Evolutionary conservation across 2,797 vertebrate genomes (phyloP).

Genomic region (Sebastes kiyomatsui): DNA sequence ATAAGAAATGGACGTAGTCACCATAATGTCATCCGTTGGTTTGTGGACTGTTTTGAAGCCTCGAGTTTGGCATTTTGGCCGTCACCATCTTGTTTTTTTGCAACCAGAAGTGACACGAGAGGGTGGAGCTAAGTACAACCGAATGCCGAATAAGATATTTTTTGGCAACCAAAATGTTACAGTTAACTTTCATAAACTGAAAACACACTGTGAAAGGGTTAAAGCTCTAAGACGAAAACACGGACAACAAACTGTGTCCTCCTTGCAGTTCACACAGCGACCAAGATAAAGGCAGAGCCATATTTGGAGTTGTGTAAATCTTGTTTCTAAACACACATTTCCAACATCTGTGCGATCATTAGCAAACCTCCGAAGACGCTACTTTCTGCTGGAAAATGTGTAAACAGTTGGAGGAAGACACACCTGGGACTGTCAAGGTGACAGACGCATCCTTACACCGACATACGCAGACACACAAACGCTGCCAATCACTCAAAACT

Average conservation of each 20-base stretch:
- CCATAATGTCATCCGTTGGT: fast-evolving
- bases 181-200: no score
- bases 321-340: background rate
- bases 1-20: no score
- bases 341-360: background rate
- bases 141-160: no score
- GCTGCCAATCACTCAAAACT: background rate
- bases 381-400: background rate
- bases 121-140: no score
- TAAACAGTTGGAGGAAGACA: background rate
- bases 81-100: no score
- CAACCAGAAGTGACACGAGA: no score
- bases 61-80: no score
- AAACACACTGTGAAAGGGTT: no score
- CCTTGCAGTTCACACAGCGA: fast-evolving
- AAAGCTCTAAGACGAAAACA: no score
- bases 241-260: background rate
- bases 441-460: background rate
- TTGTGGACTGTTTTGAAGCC: no score
- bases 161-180: no score
- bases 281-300: background rate
- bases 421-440: background rate
- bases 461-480: background rate
- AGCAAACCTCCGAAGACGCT: background rate
- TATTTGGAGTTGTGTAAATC: background rate